Percentiles rank a stretch among this genome's conserved stretches.
phyloP scores from a whole-genome alignment of 1,140 invertebrate genomes.

The Aethina tumida region DNA sequence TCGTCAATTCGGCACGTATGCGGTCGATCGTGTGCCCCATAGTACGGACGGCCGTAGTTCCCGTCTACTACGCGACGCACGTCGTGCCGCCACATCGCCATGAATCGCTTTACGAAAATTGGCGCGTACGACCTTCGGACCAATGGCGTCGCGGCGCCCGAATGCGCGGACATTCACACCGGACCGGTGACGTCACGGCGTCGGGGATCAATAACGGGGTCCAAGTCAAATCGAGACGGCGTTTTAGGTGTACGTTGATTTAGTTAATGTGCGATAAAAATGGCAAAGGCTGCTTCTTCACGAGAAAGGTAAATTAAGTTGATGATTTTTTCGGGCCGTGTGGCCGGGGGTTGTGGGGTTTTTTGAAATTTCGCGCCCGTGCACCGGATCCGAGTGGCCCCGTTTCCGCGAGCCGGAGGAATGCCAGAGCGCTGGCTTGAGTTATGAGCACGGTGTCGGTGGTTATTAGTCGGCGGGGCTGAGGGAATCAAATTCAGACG shows the following conservation, averaged over 20 bases:
- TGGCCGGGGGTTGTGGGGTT: slow-evolving; percentile 1
- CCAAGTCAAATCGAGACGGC: slow-evolving; percentile 30
- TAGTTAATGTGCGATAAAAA: slow-evolving; percentile 58
- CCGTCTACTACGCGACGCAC: too few relatives aligned
- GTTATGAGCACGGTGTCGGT: too few relatives aligned
- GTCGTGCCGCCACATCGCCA: slow-evolving; percentile 6
- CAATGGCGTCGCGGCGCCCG: slow-evolving; percentile 21
- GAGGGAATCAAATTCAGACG: too few relatives aligned
- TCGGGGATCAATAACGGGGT: slow-evolving; percentile 31
- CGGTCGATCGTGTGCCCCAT: too few relatives aligned
- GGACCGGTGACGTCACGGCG: slow-evolving; percentile 24
- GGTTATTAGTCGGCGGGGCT: too few relatives aligned
- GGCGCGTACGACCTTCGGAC: slow-evolving; percentile 23
- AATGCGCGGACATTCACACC: slow-evolving; percentile 17
- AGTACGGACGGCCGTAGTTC: too few relatives aligned
- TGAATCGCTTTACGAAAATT: slow-evolving; percentile 27
- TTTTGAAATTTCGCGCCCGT: background rate
- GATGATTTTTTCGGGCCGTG: background rate
- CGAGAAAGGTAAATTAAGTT: slow-evolving; percentile 47
- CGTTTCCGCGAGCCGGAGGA: too few relatives aligned
- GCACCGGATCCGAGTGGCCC: background rate
- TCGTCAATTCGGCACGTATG: too few relatives aligned
- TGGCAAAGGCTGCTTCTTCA: slow-evolving; percentile 56
- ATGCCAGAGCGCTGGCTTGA: too few relatives aligned
- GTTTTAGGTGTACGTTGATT: slow-evolving; percentile 39